Evolutionary conservation across 2,797 vertebrate genomes (phyloP).

Genomic region (Eutrigla gurnardus): DNA sequence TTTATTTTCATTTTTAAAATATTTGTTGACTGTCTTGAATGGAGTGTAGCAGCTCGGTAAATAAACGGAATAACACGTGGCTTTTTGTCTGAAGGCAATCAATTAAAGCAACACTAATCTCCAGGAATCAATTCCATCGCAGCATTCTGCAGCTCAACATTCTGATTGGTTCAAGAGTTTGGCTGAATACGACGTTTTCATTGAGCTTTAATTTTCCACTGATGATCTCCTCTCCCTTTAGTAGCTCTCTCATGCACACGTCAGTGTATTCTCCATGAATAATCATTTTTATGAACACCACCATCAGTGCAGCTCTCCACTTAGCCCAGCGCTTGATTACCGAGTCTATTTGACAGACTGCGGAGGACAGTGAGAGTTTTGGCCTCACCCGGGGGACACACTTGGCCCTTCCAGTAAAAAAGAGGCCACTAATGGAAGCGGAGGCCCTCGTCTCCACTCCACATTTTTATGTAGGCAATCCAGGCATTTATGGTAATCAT

Average conservation of each 20-base stretch:
- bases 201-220: conserved; percentile 35
- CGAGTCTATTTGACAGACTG: conserved; percentile 67
- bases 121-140: conserved; percentile 8
- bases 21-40: background rate
- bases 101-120: conserved; percentile 17
- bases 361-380: conserved; percentile 68
- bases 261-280: conserved; percentile 53
- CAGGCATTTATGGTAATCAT: conserved; percentile 89
- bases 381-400: conserved; percentile 85
- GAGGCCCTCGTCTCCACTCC: conserved; percentile 79
- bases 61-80: conserved; percentile 3
- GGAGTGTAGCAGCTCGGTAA: background rate
- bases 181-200: conserved; percentile 18
- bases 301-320: conserved; percentile 61
- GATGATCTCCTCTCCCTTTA: conserved; percentile 32
- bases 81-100: background rate
- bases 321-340: conserved; percentile 76
- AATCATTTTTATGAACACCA: conserved; percentile 63
- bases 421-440: conserved; percentile 91
- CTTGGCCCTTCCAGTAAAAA: conserved; percentile 91
- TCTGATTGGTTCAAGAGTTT: conserved; percentile 4
- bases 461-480: conserved; percentile 89
- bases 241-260: conserved; percentile 42
- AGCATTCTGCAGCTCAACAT: conserved; percentile 3
- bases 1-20: background rate